phyloP scores from a whole-genome alignment of 2,113 vertebrate species.

The Cranoglanis bouderius region DNA sequence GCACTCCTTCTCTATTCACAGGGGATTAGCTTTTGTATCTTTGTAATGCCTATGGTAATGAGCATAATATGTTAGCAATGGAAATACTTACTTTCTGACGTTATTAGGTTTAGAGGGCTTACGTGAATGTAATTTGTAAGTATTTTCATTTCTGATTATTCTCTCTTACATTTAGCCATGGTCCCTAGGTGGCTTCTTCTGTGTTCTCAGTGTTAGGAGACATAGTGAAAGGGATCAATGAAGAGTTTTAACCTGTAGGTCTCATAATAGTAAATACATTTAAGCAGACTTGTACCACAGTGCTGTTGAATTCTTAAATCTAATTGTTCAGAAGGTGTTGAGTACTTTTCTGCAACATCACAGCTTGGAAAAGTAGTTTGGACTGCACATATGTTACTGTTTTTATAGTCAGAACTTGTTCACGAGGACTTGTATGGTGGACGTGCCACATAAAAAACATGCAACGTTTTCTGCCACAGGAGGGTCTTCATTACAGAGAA shows the following conservation, averaged over 20 bases:
- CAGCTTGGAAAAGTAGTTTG: not conserved
- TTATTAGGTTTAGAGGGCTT: slow-evolving; percentile 29
- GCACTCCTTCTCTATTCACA: slow-evolving; percentile 22
- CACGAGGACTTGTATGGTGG: not conserved
- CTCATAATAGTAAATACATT: not conserved
- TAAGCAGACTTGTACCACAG: not conserved
- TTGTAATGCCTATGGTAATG: slow-evolving; percentile 40
- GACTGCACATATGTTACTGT: not conserved
- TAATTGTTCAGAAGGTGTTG: not conserved
- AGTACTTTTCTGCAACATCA: not conserved
- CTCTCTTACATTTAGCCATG: not conserved
- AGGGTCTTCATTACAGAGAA: not conserved
- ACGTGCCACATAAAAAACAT: not conserved
- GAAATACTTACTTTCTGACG: slow-evolving; percentile 31
- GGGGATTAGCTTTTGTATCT: slow-evolving; percentile 39
- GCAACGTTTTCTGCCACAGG: not conserved
- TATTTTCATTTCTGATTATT: slow-evolving; percentile 9
- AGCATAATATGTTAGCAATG: slow-evolving; percentile 45
- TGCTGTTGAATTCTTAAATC: slow-evolving; percentile 6
- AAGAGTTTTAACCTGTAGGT: slow-evolving; percentile 4
- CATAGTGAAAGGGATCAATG: not conserved
- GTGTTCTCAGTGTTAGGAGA: not conserved
- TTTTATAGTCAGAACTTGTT: not conserved
- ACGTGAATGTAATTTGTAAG: slow-evolving; percentile 23
- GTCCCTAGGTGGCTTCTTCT: not conserved